Percentiles rank a stretch among this genome's conserved stretches.
These are phyloP conservation scores for Cephalopterus ornatus DNA, from an alignment of 2,113 vertebrate genomes.

Conservation along the genomic window DNA sequence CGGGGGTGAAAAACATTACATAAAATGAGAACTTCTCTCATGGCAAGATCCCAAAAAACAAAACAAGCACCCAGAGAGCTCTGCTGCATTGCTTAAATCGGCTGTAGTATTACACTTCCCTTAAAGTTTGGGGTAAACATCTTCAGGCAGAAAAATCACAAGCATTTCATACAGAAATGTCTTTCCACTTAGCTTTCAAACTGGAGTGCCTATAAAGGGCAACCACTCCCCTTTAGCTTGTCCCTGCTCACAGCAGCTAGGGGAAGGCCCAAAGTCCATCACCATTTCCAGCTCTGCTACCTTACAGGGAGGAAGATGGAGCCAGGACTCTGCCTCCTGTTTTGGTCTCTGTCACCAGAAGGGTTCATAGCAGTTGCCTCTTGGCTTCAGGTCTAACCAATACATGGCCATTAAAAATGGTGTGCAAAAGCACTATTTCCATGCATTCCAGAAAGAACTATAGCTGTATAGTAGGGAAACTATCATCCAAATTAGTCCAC, in stretches of 20 bases:
- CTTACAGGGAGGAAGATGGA: background rate
- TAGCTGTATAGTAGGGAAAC: background rate
- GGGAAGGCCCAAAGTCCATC: background rate
- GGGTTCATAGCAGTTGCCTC: background rate
- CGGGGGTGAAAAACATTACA: background rate
- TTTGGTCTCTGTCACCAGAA: background rate
- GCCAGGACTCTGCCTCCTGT: fast-evolving
- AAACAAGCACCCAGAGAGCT: background rate
- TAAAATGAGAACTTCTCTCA: background rate
- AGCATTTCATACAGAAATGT: background rate
- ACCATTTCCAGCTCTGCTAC: background rate
- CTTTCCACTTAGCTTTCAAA: background rate
- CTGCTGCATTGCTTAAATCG: background rate
- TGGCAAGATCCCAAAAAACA: background rate
- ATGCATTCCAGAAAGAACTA: background rate
- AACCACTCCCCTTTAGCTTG: background rate
- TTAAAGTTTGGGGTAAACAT: background rate
- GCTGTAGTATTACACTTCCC: background rate
- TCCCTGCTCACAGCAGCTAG: background rate
- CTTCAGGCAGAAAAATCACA: background rate
- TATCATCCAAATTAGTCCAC: background rate
- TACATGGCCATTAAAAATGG: background rate
- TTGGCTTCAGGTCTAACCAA: background rate
- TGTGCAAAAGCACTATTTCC: background rate
- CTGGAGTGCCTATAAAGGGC: background rate